These are phyloP conservation scores for Ochotona curzoniae DNA, from an alignment of 2,113 vertebrate genomes.

Conservation along the genomic window DNA sequence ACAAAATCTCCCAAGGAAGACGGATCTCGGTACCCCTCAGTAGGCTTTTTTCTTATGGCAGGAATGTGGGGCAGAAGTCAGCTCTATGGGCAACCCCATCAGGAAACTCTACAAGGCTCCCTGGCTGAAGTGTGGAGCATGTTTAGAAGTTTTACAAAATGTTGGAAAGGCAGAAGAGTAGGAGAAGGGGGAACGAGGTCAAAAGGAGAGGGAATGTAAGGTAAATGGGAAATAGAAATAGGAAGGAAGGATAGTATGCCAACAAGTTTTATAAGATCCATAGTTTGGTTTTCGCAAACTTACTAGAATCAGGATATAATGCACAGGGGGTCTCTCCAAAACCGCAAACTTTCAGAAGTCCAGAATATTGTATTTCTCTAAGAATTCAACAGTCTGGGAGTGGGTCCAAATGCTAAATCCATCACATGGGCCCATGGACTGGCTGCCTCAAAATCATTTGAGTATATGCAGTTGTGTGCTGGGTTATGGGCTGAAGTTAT, in stretches of 20 bases:
- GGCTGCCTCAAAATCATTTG: not conserved
- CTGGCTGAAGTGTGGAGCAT: not conserved
- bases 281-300: not conserved
- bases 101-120: not conserved
- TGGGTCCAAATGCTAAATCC: not conserved
- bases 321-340: not conserved
- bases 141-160: not conserved
- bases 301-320: not conserved
- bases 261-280: not conserved
- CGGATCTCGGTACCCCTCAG: not conserved
- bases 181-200: not conserved
- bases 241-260: not conserved
- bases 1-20: rapidly evolving
- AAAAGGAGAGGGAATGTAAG: not conserved
- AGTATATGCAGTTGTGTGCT: not conserved
- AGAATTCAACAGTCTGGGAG: not conserved
- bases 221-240: not conserved
- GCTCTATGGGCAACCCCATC: not conserved
- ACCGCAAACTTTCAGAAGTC: not conserved
- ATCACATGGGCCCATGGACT: not conserved
- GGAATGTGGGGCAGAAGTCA: not conserved
- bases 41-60: not conserved
- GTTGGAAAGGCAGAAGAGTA: not conserved
- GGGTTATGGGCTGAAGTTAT: not conserved
- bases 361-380: not conserved